These are phyloP conservation scores for Temnothorax ravouxi DNA, from an alignment of 2,888 invertebrate species.

Conservation along the genomic window DNA sequence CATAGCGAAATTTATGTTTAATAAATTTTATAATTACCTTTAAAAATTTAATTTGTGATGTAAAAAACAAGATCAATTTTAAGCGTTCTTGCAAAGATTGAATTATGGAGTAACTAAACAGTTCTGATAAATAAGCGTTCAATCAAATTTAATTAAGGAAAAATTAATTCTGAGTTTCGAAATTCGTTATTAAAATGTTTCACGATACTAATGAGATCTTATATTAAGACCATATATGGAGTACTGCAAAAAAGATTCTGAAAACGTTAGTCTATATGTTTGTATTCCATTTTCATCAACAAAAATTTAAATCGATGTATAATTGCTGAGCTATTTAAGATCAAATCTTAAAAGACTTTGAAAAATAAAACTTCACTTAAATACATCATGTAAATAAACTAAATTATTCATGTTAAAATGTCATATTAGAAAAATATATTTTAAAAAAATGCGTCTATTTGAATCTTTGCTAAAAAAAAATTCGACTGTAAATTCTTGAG, in stretches of 20 bases:
- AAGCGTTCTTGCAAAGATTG: not conserved
- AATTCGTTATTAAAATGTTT: slow-evolving; percentile 38
- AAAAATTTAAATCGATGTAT: slow-evolving; percentile 5
- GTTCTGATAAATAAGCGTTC: not conserved
- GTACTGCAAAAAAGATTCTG: not conserved
- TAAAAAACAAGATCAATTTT: not conserved
- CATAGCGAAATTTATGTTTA: not conserved
- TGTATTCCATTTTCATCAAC: not conserved
- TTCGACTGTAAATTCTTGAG: not conserved
- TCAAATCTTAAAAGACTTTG: not conserved
- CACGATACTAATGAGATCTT: not conserved
- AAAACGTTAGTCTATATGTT: not conserved
- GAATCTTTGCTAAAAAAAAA: not conserved
- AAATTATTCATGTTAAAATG: slow-evolving; percentile 18
- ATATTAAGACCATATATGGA: not conserved
- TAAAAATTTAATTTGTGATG: not conserved
- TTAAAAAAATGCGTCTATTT: not conserved
- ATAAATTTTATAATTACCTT: not conserved
- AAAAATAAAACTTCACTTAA: not conserved
- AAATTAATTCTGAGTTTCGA: slow-evolving; percentile 16
- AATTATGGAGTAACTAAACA: slow-evolving; percentile 7
- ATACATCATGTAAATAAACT: not conserved
- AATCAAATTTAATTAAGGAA: not conserved
- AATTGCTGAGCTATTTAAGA: slow-evolving; percentile 4
- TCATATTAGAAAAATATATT: not conserved